Evolutionary conservation across 2,113 vertebrate species (phyloP), one percentile per base, ranked within the genome.

Genomic region (Connochaetes taurinus): DNA sequence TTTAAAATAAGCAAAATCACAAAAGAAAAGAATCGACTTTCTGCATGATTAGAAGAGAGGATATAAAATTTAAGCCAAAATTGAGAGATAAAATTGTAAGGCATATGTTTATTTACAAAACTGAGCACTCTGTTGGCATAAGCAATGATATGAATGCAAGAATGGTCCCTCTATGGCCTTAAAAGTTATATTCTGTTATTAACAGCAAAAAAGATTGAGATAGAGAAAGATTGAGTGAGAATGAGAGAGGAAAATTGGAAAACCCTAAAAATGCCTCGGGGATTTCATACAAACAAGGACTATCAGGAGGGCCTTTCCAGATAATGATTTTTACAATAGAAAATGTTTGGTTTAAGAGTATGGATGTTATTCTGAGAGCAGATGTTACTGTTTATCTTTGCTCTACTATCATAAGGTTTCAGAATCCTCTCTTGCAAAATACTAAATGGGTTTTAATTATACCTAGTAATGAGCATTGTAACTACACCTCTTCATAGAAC

Each of bases 381-480:
- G 95, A 85, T 95, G 96, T 36, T 55, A 14, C 43, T 96, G 76
- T 95, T 96, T 96, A 80, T 95, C 52, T 87, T 0, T 19, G 31
- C 80, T 57, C 55, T 58, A 3, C 4, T 5, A 50, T 40, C 36
- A 7, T 7, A 29, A 83, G 47, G 25, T 29, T 97, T 87, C 53
- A 60, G 64, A 90, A 58, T 47, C 36, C 47, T 81, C 55, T 7
- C 10, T 53, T 95, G 81, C 33, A 62, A 90, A 90, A 62, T 36
- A 14, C 29, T 3, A 57, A 89, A 55, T 94, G 36, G 50, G 50
- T 84, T 91, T 95, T 78, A 87, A 92, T 74, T 47, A 31, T 90
- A 62, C 57, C 14, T 14, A 76, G 64, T 64, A 50, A 87, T 64
- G 97, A 98, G 47, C 43, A 19, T 9, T 29, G 33, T 16, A 64